A percentile compares a stretch with the other conserved stretches of the same genome.
phyloP scores from a whole-genome alignment of 1,140 invertebrate genomes.

The Prorops nasuta region DNA sequence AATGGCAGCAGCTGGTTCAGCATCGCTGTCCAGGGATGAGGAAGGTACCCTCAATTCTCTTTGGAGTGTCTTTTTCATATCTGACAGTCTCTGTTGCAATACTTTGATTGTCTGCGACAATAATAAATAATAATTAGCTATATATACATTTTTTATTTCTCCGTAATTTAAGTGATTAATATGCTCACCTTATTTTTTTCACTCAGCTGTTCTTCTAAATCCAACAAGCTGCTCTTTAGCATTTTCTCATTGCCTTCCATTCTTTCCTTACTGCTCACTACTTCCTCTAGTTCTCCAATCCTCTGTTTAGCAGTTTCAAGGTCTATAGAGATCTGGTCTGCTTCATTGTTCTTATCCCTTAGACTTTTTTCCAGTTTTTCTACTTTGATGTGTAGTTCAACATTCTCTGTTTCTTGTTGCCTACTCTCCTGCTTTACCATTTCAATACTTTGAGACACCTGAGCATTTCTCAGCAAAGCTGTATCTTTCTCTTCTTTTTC shows the following conservation, averaged over 20 bases:
- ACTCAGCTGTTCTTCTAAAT: constrained; percentile 71
- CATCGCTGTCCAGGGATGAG: constrained; percentile 44
- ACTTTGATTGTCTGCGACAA: constrained; percentile 78
- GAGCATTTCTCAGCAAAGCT: constrained; percentile 75
- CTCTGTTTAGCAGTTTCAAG: constrained; percentile 54
- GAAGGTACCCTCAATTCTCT: constrained; percentile 70
- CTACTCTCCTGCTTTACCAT: constrained; percentile 70
- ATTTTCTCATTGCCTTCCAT: constrained; percentile 59
- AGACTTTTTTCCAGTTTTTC: constrained; percentile 41
- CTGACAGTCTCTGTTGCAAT: constrained; percentile 79
- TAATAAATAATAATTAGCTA: constrained; percentile 12
- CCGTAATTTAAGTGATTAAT: too few species aligned
- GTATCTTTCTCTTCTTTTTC: constrained; percentile 75
- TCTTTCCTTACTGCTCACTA: constrained; percentile 45
- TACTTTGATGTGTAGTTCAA: constrained; percentile 43
- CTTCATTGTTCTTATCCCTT: constrained; percentile 52
- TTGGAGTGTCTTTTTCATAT: constrained; percentile 90
- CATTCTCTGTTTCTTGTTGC: constrained; percentile 61
- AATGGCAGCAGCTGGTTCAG: constrained; percentile 46
- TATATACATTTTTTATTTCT: constrained; percentile 5
- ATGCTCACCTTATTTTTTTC: constrained; percentile 63
- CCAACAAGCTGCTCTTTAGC: constrained; percentile 63
- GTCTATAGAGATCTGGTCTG: constrained; percentile 53
- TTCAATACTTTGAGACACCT: constrained; percentile 79
- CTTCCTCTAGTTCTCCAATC: constrained; percentile 54